A percentile compares a stretch with the other conserved stretches of the same genome.
These are phyloP conservation scores for Tamandua tetradactyla DNA, from an alignment of 2,797 vertebrate genomes.

Conservation along the genomic window DNA sequence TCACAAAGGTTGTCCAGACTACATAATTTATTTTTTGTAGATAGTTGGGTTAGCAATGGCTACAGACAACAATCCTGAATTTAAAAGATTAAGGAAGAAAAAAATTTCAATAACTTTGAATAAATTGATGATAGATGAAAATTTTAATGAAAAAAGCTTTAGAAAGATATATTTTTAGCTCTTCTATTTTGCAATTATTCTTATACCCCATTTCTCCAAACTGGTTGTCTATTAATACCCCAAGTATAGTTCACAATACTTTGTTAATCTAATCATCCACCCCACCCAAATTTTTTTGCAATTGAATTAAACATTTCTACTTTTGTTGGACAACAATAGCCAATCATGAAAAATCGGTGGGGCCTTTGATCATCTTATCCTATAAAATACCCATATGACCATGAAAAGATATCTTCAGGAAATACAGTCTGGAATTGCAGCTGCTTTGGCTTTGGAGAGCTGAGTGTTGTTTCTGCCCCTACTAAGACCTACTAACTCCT, in stretches of 20 bases:
- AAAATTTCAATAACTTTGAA: background rate
- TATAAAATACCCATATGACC: background rate
- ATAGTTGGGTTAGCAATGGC: background rate
- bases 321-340: background rate
- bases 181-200: background rate
- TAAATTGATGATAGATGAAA: background rate
- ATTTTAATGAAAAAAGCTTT: background rate
- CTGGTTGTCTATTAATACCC: background rate
- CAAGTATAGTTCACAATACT: background rate
- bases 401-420: too few species aligned
- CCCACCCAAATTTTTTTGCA: too few species aligned
- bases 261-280: background rate
- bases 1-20: too few species aligned
- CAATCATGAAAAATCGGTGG: background rate
- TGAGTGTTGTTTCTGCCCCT: too few species aligned
- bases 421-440: too few species aligned
- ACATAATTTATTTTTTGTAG: background rate
- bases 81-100: background rate
- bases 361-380: background rate
- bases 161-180: background rate
- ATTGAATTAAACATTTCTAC: background rate
- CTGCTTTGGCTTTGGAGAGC: too few species aligned
- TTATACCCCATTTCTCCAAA: background rate
- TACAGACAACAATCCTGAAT: background rate
- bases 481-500: too few species aligned